A percentile compares a stretch with the other conserved stretches of the same genome.
Evolutionary conservation across 2,113 vertebrate species (phyloP).

Genomic region (Girardinichthys multiradiatus): DNA sequence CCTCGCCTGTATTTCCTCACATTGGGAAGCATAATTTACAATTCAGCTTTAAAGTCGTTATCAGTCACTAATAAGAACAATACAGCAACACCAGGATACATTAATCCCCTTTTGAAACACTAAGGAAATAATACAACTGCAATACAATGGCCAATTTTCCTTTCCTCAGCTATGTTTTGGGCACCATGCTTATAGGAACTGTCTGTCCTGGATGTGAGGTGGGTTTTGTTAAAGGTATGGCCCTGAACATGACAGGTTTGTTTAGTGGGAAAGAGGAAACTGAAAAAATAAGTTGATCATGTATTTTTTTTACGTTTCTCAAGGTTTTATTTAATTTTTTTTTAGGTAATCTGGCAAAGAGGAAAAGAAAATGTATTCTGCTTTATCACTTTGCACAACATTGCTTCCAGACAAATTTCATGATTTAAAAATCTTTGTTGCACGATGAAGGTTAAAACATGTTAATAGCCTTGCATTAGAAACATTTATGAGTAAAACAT

Average conservation of each 20-base stretch:
- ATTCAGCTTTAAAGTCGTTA: slow-evolving; percentile 51
- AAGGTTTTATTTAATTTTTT: not conserved
- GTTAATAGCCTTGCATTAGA: too few species aligned
- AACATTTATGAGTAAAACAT: not conserved
- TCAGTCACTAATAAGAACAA: slow-evolving; percentile 68
- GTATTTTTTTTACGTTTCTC: slow-evolving; percentile 11
- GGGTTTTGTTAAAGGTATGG: slow-evolving; percentile 22
- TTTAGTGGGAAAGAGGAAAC: slow-evolving; percentile 50
- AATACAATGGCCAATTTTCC: slow-evolving; percentile 80
- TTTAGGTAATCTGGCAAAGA: not conserved
- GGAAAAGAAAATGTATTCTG: slow-evolving; percentile 4
- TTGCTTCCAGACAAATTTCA: too few species aligned
- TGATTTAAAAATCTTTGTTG: too few species aligned
- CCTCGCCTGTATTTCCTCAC: slow-evolving; percentile 59
- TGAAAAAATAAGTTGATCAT: slow-evolving; percentile 32
- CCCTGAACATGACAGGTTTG: slow-evolving; percentile 7
- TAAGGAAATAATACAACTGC: slow-evolving; percentile 79
- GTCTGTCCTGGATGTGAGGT: slow-evolving; percentile 30
- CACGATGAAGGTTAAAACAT: too few species aligned
- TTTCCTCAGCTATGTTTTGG: slow-evolving; percentile 61
- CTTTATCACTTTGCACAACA: not conserved
- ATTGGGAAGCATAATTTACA: slow-evolving; percentile 46
- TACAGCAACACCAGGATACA: slow-evolving; percentile 71
- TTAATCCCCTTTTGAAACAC: slow-evolving; percentile 77
- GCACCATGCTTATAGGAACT: slow-evolving; percentile 21